Percentiles rank a stretch among this genome's conserved stretches.
Evolutionary conservation across 2,113 vertebrate genomes (phyloP).

Genomic region (Chlorodrepanis virens): DNA sequence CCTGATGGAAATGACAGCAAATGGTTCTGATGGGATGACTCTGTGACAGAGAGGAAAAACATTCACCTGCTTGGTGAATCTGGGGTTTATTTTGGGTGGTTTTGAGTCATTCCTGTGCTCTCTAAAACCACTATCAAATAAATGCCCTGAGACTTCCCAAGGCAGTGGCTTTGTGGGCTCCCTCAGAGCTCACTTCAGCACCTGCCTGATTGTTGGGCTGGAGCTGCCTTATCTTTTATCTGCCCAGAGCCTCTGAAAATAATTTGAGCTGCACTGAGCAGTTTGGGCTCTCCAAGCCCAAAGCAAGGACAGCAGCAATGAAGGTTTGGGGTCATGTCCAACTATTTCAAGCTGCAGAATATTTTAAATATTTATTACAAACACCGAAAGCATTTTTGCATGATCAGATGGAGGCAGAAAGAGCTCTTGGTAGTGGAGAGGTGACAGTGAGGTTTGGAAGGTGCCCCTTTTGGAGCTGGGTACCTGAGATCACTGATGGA

Average conservation of each 20-base stretch:
- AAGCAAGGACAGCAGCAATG: background rate
- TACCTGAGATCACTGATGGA: background rate
- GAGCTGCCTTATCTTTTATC: background rate
- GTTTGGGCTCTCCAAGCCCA: background rate
- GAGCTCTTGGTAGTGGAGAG: background rate
- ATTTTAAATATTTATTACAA: background rate
- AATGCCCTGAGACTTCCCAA: background rate
- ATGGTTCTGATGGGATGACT: background rate
- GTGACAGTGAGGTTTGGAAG: background rate
- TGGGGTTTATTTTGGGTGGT: background rate
- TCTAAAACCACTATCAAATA: rapidly evolving
- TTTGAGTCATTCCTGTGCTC: background rate
- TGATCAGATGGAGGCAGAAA: background rate
- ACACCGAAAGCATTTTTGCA: background rate
- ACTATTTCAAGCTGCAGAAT: background rate
- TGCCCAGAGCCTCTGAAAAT: background rate
- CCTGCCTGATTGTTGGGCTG: background rate
- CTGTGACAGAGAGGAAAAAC: background rate
- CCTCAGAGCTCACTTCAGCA: background rate
- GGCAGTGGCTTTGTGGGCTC: background rate
- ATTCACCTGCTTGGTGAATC: background rate
- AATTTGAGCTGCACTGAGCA: background rate
- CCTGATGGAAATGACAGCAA: background rate
- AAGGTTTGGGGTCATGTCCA: background rate
- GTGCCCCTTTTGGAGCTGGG: background rate